Percentiles rank a stretch among this genome's conserved stretches.
Conservation (phyloP, 2,888 invertebrate species). For the Liopterus haemorrhoidalis region DNA sequence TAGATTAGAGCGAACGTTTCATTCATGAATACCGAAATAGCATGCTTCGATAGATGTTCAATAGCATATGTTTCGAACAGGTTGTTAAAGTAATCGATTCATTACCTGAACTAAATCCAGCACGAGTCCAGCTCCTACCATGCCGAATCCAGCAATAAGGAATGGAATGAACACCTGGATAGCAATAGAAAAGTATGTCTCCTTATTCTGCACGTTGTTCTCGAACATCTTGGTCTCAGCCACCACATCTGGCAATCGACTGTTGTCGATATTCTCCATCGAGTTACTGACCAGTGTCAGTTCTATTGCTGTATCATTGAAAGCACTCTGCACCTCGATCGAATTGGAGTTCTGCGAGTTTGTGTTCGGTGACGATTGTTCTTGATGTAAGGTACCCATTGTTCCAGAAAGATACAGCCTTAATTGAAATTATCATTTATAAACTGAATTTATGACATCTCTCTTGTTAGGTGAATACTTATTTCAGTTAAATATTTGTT, state of each 20-base stretch:
- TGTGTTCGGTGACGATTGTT: not conserved
- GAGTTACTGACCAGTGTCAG: slow-evolving; percentile 23
- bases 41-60: no score
- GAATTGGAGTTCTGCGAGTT: slow-evolving; percentile 32
- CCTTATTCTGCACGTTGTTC: slow-evolving; percentile 45
- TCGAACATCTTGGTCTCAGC: slow-evolving; percentile 49
- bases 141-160: slow-evolving; percentile 69
- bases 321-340: slow-evolving; percentile 41
- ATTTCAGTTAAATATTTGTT: no score
- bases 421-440: no score
- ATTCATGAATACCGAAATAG: no score
- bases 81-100: not conserved
- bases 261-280: slow-evolving; percentile 41
- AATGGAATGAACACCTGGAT: slow-evolving; percentile 67
- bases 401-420: no score
- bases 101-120: slow-evolving; percentile 65
- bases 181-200: slow-evolving; percentile 56
- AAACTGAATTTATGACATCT: no score
- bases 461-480: no score
- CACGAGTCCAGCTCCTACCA: slow-evolving; percentile 71
- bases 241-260: slow-evolving; percentile 51
- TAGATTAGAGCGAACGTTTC: no score
- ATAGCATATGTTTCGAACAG: slow-evolving; percentile 3
- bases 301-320: slow-evolving; percentile 23
- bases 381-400: not conserved